phyloP scores from a whole-genome alignment of 2,888 invertebrate species.

The Lithodes maja region DNA sequence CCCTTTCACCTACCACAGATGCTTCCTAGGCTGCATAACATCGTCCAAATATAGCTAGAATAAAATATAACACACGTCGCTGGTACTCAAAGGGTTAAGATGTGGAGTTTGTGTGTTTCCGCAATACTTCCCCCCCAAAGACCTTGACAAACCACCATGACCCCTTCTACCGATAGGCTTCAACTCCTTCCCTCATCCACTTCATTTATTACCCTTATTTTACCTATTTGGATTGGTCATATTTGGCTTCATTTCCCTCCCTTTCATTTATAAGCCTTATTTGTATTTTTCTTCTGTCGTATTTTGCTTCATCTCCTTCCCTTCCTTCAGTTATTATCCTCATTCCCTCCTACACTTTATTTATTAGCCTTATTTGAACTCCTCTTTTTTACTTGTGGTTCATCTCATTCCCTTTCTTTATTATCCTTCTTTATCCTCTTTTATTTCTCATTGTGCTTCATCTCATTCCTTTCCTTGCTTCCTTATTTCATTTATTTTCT shows the following conservation, averaged over 20 bases:
- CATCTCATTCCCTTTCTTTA: not conserved
- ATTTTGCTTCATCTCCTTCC: not conserved
- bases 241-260: too few species aligned
- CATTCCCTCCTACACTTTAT: not conserved
- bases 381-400: not conserved
- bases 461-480: not conserved
- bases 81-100: too few species aligned
- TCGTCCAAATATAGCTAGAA: too few species aligned
- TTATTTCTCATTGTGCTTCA: not conserved
- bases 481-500: not conserved
- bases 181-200: not conserved
- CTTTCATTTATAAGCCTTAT: not conserved
- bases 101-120: not conserved
- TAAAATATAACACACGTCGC: too few species aligned
- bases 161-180: not conserved
- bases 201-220: not conserved
- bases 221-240: too few species aligned
- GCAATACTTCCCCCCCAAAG: not conserved
- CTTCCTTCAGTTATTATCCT: not conserved
- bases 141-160: not conserved
- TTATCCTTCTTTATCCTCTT: not conserved
- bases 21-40: too few species aligned
- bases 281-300: not conserved
- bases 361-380: not conserved
- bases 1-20: too few species aligned